Base-by-base conservation (phyloP, 2,888 invertebrate genomes). In the Dichetophora obliterata region DNA sequence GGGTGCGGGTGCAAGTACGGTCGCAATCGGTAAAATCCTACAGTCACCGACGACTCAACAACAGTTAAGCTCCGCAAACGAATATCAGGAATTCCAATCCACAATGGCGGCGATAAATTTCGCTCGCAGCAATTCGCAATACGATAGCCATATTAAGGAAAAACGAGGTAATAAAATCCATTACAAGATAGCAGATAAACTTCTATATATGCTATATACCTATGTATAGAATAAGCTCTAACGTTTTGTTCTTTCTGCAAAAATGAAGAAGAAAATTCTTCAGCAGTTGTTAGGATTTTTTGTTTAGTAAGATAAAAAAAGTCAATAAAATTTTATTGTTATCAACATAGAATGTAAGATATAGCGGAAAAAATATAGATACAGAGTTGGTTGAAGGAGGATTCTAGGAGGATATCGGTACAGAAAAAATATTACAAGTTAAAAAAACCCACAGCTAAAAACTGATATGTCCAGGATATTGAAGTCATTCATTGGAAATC, bases 141-240 rank as follows among this genome's bases (percentile, higher is more conserved):
- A 94, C 90, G 96, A 96, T 90, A 93, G 94, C 75, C 96, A 96
- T 90, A 96, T 96, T 88, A 94, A 93, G 83, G 93, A 94, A 90
- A 95, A 95, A 87, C 92, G 94, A 95, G 95, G 96, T 96, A 92
- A 91, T 34, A 71, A 74, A n/a, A 77, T 43, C 4, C 5, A 27
- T 9, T 59, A 16, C 27, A 59, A 27, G 59, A 59, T 27, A 59
- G 27, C 22, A 54, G 54, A n/a, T 54, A 54, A 43, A 43, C 43
- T 43, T 43, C 1, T 11, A 14, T 43, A 43, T 11, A 43, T 2
- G n/a, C n/a, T n/a, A 14, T 43, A 14, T 43, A 43, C 2, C 37
- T 11, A 2, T 43, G 6, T 37, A 37, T 37, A 37, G 1, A 43
- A n/a, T n/a, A n/a, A n/a, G n/a, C n/a, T 37, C 1, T 5, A 6